These are phyloP conservation scores for Pogonophryne albipinna DNA, from an alignment of 2,797 vertebrate genomes.

Conservation along the genomic window DNA sequence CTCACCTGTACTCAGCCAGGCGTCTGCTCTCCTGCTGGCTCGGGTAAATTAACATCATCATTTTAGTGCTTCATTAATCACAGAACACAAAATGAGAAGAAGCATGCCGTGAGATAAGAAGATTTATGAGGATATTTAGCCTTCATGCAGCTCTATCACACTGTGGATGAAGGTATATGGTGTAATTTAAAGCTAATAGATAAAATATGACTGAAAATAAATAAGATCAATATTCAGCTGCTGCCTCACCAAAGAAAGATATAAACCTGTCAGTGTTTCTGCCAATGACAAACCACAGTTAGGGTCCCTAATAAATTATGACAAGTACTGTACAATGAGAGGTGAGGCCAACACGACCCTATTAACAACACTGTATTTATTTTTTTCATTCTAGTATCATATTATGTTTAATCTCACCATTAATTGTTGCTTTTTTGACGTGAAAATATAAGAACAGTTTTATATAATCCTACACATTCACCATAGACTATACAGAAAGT, in stretches of 20 bases:
- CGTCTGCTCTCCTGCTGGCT: conserved; percentile 5
- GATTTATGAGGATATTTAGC: conserved; percentile 24
- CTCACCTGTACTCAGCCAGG: conserved; percentile 2
- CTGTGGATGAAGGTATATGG: conserved; percentile 25
- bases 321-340: conserved; percentile 1
- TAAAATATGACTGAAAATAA: conserved; percentile 57
- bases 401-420: neutral
- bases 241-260: conserved; percentile 31
- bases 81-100: conserved; percentile 25
- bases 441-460: neutral
- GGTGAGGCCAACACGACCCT: conserved; percentile 4
- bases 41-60: neutral
- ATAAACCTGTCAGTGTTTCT: conserved; percentile 21
- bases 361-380: neutral
- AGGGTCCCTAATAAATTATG: conserved; percentile 25
- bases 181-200: conserved; percentile 49
- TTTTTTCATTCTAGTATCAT: neutral
- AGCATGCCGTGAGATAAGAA: neutral
- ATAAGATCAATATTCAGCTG: conserved; percentile 54
- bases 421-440: neutral
- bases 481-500: neutral
- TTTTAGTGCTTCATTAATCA: conserved; percentile 20
- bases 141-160: conserved; percentile 16
- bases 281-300: conserved; percentile 23
- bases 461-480: conserved; percentile 10